Base-by-base conservation (phyloP, 2,888 invertebrate species). In the Dasypolia templi region DNA sequence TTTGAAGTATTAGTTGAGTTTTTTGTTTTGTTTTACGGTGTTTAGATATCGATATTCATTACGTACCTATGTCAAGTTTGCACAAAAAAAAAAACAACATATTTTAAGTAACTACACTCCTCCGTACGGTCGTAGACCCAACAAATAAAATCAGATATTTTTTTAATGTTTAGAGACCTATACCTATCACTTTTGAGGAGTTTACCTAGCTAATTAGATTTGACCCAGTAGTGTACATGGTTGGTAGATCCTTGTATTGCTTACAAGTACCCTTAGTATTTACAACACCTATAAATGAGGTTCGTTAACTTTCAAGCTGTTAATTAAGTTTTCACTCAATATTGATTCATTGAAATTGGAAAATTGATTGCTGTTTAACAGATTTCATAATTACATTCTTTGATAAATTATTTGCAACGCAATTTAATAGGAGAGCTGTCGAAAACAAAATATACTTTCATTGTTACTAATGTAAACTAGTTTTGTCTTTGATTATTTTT, bases 321-420 rank as follows among this genome's bases (percentile, higher is more conserved):
- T 84, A 73, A 58, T 71, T 79, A 70, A 71, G 49, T 53, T 72
- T 44, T 39, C 26, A 71, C n/a, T 64, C 61, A 78, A 63, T 81
- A 70, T 65, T 68, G 63, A 26, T 35, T 32, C 22, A 59, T 44
- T 35, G 42, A 61, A 51, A 81, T 71, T 76, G 49, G 29, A 49
- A 67, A 72, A 75, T 69, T 72, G 12, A 65, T 80, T 68, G 55
- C 39, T 39, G 42, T 65, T 51, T 56, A 29, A 44, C 49, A 6
- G 7, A 59, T 35, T 39, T 44, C 19, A 59, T 44, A 62, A 39
- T 46, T 42, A 64, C 32, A 55, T 55, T 29, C 59, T 32, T 68
- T 73, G n/a, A 78, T 61, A 68, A 59, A 61, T 51, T 22, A 68
- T 59, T 59, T 35, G 5, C 11, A 29, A 44, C 22, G 19, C n/a